These are phyloP conservation scores for Drosophila busckii DNA, from an alignment of 1,140 invertebrate genomes.

Conservation along the genomic window DNA sequence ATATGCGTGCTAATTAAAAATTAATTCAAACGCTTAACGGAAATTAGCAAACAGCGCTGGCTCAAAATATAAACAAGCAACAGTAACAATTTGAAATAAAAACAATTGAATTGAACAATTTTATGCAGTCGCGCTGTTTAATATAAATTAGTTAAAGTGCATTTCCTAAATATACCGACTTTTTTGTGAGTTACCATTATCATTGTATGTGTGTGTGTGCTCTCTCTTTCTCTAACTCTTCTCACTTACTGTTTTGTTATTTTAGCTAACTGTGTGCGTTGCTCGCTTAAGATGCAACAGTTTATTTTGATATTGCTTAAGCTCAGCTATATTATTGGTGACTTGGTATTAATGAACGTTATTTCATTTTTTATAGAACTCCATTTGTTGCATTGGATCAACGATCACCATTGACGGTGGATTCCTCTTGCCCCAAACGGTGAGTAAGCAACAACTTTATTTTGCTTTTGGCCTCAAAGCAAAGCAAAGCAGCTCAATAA, in stretches of 20 bases:
- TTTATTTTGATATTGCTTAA: slow-evolving; percentile 28
- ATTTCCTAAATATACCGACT: slow-evolving; percentile 73
- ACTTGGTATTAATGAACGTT: neutral
- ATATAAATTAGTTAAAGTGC: slow-evolving; percentile 69
- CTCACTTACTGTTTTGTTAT: neutral
- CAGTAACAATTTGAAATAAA: neutral
- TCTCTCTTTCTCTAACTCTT: neutral
- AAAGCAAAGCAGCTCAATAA: slow-evolving; percentile 52
- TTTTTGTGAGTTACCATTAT: slow-evolving; percentile 65
- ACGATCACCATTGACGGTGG: slow-evolving; percentile 78
- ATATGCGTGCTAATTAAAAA: slow-evolving; percentile 15
- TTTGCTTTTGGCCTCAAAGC: slow-evolving; percentile 16
- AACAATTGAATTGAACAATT: slow-evolving; percentile 7
- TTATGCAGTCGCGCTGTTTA: slow-evolving; percentile 59
- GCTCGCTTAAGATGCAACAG: slow-evolving; percentile 27
- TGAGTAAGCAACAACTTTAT: slow-evolving; percentile 41
- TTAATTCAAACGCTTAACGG: slow-evolving; percentile 2
- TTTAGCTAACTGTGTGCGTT: slow-evolving; percentile 17
- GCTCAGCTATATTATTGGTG: neutral
- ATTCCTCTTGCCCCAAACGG: slow-evolving; percentile 78
- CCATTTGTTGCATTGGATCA: slow-evolving; percentile 79
- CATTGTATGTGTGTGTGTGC: slow-evolving; percentile 32
- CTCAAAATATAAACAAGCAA: neutral
- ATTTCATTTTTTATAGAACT: slow-evolving; percentile 49
- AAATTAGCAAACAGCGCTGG: slow-evolving; percentile 3